Base-by-base conservation (phyloP, 2,888 invertebrate species). In the Phymatocera aterrima region DNA sequence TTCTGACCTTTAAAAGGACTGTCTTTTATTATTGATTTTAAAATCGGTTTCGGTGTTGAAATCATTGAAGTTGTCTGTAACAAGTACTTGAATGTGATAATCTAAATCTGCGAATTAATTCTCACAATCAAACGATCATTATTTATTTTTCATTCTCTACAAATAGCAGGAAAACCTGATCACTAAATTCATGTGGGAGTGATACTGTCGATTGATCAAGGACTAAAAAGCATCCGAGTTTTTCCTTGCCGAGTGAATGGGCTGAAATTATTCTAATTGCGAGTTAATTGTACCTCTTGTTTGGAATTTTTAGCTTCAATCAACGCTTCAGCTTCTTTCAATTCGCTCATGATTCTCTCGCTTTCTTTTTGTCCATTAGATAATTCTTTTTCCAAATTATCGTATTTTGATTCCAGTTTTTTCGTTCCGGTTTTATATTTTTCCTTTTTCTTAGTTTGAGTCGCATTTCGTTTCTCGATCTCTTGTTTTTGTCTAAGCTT, bases 341-440 rank as follows among this genome's bases (percentile, higher is more conserved):
- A 51, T 51, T 48, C 3, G 4, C 18, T 51, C 12, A 24, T 48
- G 1, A 34, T 31, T 10, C 5, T 34, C 10, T 72, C 51, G 34
- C 12, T 18, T 21, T 72, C 68, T 46, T 15, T 12, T n/a, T 28
- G 21, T 12, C 43, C 6, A 6, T 12, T 8, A 2, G 15, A 24
- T 3, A 43, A 28, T 46, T 68, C 12, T 46, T 28, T 61, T 37
- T 82, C 65, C 28, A 83, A 37, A 37, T 81, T 75, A 24, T 80
- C 60, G 24, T 79, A 24, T 46, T 80, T 48, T 8, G 74, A 78
- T 68, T 82, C 79, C 15, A 82, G 74, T 60, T 79, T 46, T 24
- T 68, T 54, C n/a, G 80, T 78, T 72, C 77, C 77, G 24, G 24
- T 5, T 46, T 68, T 46, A 0, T 68, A 21, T 43, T 46, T 43